Percentiles rank a stretch among this genome's conserved stretches.
phyloP scores from a whole-genome alignment of 2,113 vertebrate genomes.

The Amphilophus citrinellus region DNA sequence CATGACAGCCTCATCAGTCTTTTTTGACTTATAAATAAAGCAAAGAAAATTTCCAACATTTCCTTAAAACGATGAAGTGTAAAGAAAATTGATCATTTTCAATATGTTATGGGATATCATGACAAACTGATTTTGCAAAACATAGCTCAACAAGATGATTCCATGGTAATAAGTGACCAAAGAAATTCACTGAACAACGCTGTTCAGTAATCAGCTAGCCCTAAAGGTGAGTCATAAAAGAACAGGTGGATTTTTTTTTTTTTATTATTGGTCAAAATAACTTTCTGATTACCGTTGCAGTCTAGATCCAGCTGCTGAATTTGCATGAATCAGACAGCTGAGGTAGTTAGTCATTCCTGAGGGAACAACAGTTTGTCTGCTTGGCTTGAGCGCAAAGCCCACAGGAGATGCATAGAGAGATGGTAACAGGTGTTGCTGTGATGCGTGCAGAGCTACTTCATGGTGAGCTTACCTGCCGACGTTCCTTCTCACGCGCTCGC shows the following conservation, averaged over 20 bases:
- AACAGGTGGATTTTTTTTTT: constrained; percentile 49
- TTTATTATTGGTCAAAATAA: constrained; percentile 39
- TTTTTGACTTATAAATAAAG: neutral
- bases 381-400: constrained; percentile 53
- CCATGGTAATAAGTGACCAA: neutral
- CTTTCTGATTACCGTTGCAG: constrained; percentile 52
- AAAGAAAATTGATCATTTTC: neutral
- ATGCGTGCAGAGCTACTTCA: constrained; percentile 49
- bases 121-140: neutral
- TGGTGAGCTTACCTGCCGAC: constrained; percentile 56
- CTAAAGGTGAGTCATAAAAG: neutral
- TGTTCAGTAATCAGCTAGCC: neutral
- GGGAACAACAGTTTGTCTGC: constrained; percentile 63
- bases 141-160: neutral
- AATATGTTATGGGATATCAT: neutral
- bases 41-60: neutral
- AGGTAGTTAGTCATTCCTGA: constrained; percentile 66
- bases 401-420: constrained; percentile 39
- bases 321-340: constrained; percentile 58
- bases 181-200: neutral
- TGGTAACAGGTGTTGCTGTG: constrained; percentile 72
- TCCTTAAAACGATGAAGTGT: neutral
- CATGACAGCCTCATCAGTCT: neutral
- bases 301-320: constrained; percentile 67
- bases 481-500: constrained; percentile 9